A percentile compares a stretch with the other conserved stretches of the same genome.
Conservation (phyloP, 2,888 invertebrate genomes). For the Ophioninae sp. region DNA sequence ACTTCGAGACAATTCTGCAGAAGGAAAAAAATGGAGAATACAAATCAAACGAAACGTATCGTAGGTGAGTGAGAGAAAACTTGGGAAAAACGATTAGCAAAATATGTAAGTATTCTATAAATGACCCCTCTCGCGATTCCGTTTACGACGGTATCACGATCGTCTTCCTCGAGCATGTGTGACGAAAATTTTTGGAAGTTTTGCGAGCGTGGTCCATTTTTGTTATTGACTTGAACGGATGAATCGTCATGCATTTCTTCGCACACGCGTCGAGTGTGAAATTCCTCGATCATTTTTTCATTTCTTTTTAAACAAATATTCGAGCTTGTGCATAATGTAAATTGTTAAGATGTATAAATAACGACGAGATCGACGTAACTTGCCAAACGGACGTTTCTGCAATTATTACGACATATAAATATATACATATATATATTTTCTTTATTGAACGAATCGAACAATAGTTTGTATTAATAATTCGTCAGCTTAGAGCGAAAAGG, state of each 20-base stretch:
- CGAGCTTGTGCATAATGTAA: constrained; percentile 47
- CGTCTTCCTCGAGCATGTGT: constrained; percentile 32
- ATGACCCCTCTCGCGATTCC: constrained; percentile 3
- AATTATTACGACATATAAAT: constrained; percentile 27
- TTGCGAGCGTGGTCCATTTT: background rate
- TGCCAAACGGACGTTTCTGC: constrained; percentile 21
- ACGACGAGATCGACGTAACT: background rate
- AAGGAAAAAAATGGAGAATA: background rate
- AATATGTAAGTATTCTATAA: background rate
- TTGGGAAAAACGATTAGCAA: background rate
- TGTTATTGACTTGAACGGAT: background rate
- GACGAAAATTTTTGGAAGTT: constrained; percentile 5
- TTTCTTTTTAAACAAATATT: background rate
- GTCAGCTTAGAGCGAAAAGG: background rate
- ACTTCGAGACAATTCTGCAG: background rate
- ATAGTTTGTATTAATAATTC: background rate
- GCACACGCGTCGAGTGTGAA: background rate
- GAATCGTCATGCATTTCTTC: background rate
- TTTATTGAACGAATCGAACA: background rate
- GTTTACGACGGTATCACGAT: constrained; percentile 23
- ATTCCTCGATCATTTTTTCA: background rate
- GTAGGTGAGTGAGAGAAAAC: background rate
- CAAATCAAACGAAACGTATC: background rate
- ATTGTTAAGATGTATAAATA: constrained; percentile 24
- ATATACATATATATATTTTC: constrained; percentile 15